These are phyloP conservation scores for Poliocrania exsul DNA, from an alignment of 2,797 vertebrate genomes.

Conservation along the genomic window DNA sequence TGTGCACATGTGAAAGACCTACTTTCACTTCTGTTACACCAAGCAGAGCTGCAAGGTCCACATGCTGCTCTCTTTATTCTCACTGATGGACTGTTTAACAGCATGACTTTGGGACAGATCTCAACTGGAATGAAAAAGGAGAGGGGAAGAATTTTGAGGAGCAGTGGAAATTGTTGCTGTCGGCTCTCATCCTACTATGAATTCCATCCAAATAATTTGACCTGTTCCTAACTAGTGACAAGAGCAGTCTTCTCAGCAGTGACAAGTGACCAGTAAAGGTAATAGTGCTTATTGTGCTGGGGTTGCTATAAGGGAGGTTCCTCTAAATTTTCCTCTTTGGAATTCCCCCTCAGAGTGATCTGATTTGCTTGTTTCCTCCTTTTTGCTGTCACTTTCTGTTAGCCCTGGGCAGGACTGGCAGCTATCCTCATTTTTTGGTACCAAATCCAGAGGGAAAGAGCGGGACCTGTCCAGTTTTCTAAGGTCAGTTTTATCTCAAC, in stretches of 20 bases:
- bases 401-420: neutral
- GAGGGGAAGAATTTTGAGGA: neutral
- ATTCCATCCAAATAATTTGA: neutral
- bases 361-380: neutral
- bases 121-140: neutral
- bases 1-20: neutral
- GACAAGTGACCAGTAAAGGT: neutral
- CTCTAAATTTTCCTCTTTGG: neutral
- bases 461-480: neutral
- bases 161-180: neutral
- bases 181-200: neutral
- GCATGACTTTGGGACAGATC: neutral
- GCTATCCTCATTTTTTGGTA: neutral
- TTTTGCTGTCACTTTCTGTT: constrained; percentile 27
- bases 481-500: constrained; percentile 34
- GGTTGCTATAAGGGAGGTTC: neutral
- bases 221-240: neutral
- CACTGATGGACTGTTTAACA: neutral
- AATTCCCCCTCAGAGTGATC: constrained; percentile 26
- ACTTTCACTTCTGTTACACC: constrained; percentile 45
- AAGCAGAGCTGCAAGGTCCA: neutral
- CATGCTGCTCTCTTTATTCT: neutral
- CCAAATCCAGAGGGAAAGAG: neutral
- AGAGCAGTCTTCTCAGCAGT: neutral
- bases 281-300: neutral